Percentiles rank a stretch among this genome's conserved stretches.
phyloP scores from a whole-genome alignment of 2,113 vertebrate genomes.

The Mirza zaza region DNA sequence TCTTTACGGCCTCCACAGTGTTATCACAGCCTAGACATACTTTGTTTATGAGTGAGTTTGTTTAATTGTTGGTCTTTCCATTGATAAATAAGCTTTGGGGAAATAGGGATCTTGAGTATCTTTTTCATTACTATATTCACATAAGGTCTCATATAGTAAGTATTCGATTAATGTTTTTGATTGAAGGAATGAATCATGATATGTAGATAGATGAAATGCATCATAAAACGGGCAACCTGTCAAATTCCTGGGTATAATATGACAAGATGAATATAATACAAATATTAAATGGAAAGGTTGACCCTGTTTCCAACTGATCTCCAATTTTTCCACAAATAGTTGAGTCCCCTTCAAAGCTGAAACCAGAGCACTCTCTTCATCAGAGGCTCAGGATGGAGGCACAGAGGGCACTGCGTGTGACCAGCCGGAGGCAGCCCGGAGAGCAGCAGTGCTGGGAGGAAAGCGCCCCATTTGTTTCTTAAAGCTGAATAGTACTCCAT shows the following conservation, averaged over 20 bases:
- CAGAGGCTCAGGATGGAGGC: neutral
- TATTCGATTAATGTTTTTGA: neutral
- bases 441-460: neutral
- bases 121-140: neutral
- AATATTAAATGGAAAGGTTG: neutral
- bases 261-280: neutral
- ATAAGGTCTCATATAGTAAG: neutral
- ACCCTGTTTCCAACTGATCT: neutral
- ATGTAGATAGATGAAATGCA: neutral
- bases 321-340: neutral
- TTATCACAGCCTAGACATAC: neutral
- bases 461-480: neutral
- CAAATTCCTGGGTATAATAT: neutral
- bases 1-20: neutral
- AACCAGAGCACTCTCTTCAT: neutral
- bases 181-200: neutral
- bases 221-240: neutral
- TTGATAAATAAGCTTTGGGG: neutral
- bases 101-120: neutral
- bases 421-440: neutral
- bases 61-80: neutral
- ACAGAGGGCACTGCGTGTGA: too few species aligned
- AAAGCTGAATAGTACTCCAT: too few species aligned
- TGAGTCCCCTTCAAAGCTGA: neutral
- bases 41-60: neutral